Percentiles rank a stretch among this genome's conserved stretches.
phyloP scores from a whole-genome alignment of 1,140 invertebrate species.

The Ips nitidus region DNA sequence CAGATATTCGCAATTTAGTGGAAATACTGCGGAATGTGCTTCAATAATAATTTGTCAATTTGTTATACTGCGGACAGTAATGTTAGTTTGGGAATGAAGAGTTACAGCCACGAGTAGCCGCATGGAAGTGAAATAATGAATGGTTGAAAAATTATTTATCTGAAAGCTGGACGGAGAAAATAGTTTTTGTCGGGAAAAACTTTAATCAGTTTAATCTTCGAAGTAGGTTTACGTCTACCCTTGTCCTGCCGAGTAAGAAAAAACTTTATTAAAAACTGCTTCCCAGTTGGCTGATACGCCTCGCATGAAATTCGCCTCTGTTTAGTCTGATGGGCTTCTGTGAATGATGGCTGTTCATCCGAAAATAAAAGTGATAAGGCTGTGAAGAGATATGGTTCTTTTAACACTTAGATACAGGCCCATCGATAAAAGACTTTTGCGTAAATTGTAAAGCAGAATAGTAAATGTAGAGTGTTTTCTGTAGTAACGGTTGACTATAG shows the following conservation, averaged over 20 bases:
- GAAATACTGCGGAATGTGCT: too few relatives aligned
- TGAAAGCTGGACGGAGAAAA: conserved; percentile 14
- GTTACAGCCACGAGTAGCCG: background rate
- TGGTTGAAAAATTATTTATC: conserved; percentile 21
- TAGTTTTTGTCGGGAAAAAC: conserved; percentile 22
- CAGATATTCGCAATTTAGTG: too few relatives aligned
- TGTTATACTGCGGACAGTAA: too few relatives aligned
- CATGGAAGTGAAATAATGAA: conserved; percentile 2
- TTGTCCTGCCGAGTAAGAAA: conserved; percentile 22
- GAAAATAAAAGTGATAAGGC: conserved; percentile 12
- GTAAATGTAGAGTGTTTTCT: too few relatives aligned
- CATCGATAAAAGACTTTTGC: background rate
- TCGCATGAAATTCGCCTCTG: conserved; percentile 26
- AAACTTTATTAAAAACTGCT: conserved; percentile 34
- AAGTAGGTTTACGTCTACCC: conserved; percentile 31
- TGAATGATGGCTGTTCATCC: conserved; percentile 27
- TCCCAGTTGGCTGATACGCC: conserved; percentile 27
- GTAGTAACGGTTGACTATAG: background rate
- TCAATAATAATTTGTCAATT: too few relatives aligned
- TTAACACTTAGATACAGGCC: conserved; percentile 4
- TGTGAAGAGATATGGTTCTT: conserved; percentile 10
- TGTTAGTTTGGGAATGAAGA: too few relatives aligned
- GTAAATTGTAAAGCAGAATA: too few relatives aligned
- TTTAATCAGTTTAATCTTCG: conserved; percentile 33
- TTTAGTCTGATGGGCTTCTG: conserved; percentile 21